Percentiles rank a stretch among this genome's conserved stretches.
These are phyloP conservation scores for Aelia acuminata DNA, from an alignment of 2,888 invertebrate genomes.

Conservation along the genomic window DNA sequence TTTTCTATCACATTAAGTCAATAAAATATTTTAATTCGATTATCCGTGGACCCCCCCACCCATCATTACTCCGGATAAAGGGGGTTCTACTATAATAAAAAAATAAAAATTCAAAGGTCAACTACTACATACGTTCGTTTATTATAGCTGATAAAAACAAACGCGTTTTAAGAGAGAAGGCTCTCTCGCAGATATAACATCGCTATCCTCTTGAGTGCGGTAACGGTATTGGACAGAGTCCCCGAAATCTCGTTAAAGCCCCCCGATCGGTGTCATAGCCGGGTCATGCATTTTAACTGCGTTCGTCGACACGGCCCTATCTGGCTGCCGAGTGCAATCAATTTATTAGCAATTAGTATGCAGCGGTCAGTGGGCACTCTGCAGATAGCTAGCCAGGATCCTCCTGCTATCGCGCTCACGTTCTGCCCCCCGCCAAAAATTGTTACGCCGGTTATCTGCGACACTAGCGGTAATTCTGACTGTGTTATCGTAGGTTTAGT, in stretches of 20 bases:
- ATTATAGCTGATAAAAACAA: too few species aligned
- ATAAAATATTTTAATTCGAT: too few species aligned
- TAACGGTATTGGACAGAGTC: neutral
- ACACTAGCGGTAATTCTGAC: neutral
- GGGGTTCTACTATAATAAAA: too few species aligned
- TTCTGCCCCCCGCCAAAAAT: neutral
- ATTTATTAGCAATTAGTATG: slow-evolving; percentile 35
- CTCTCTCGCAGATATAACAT: neutral
- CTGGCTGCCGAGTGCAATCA: neutral
- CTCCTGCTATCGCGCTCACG: neutral
- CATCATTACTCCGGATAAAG: too few species aligned
- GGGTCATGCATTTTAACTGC: slow-evolving; percentile 6
- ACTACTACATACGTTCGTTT: too few species aligned
- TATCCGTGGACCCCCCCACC: too few species aligned
- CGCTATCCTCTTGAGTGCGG: neutral
- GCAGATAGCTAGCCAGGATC: neutral
- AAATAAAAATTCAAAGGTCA: too few species aligned
- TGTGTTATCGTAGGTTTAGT: neutral
- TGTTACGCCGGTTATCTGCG: neutral
- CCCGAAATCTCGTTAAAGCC: neutral
- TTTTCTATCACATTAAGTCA: too few species aligned
- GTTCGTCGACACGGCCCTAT: neutral
- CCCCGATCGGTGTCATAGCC: neutral
- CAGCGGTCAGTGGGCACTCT: neutral
- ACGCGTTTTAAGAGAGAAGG: neutral